phyloP scores from a whole-genome alignment of 1,140 invertebrate species.

The Diabrotica undecimpunctata region DNA sequence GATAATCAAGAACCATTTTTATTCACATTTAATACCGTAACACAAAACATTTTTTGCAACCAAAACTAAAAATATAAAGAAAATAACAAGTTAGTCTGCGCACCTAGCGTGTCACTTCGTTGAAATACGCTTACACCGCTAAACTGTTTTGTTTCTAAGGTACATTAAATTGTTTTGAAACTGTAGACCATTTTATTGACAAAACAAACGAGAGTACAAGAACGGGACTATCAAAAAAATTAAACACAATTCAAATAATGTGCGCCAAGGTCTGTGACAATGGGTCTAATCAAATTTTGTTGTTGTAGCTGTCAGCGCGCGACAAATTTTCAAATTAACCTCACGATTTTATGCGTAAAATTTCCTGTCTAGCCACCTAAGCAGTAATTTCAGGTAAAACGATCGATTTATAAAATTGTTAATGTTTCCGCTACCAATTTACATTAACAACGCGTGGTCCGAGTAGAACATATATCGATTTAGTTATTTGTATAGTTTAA shows the following conservation, averaged over 20 bases:
- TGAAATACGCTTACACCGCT: not conserved
- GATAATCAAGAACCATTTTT: too few species aligned
- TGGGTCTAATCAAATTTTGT: not conserved
- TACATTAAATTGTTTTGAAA: not conserved
- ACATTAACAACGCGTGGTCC: not conserved
- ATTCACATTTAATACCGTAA: not conserved
- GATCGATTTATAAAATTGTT: slow-evolving; percentile 10
- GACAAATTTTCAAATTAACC: slow-evolving; percentile 5
- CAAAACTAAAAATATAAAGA: not conserved
- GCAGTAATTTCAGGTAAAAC: slow-evolving; percentile 15
- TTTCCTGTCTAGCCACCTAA: slow-evolving; percentile 12
- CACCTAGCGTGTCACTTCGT: not conserved
- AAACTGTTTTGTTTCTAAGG: not conserved
- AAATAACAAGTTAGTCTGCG: not conserved
- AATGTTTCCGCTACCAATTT: not conserved
- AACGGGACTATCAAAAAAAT: slow-evolving; percentile 7
- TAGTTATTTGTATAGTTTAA: not conserved
- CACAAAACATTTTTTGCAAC: not conserved
- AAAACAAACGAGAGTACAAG: slow-evolving; percentile 8
- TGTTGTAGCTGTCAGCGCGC: not conserved
- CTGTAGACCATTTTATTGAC: slow-evolving; percentile 5
- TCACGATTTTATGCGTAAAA: not conserved
- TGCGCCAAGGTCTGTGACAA: not conserved
- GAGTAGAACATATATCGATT: not conserved
- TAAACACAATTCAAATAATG: slow-evolving; percentile 9